Conservation (phyloP, 2,888 invertebrate genomes). For the Bellardia bayeri region DNA sequence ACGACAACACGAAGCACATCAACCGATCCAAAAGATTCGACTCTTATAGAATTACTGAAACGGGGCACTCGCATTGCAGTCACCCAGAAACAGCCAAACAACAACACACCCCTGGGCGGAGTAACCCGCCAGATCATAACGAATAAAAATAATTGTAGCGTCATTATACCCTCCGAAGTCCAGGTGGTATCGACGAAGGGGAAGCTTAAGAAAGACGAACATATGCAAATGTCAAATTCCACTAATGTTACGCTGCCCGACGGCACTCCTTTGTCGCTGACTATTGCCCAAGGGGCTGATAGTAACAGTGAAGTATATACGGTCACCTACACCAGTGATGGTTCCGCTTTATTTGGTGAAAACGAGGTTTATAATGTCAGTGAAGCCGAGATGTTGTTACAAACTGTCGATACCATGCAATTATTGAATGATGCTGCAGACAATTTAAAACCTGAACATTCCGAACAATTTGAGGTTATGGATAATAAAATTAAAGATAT, state of each 20-base stretch:
- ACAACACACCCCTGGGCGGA: slow-evolving; percentile 85
- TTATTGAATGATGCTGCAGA: slow-evolving; percentile 88
- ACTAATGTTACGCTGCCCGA: slow-evolving; percentile 78
- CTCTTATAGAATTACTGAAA: slow-evolving; percentile 91
- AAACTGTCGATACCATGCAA: slow-evolving; percentile 88
- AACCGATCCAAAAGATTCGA: slow-evolving; percentile 88
- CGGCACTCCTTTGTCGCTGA: slow-evolving; percentile 82
- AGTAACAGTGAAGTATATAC: slow-evolving; percentile 86
- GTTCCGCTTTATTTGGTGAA: slow-evolving; percentile 86
- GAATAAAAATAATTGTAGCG: slow-evolving; percentile 83
- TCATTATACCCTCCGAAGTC: slow-evolving; percentile 82
- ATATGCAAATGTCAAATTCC: slow-evolving; percentile 74
- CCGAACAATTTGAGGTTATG: slow-evolving; percentile 77
- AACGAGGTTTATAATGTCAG: slow-evolving; percentile 92
- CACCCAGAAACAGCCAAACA: slow-evolving; percentile 87
- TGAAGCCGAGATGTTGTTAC: slow-evolving; percentile 88
- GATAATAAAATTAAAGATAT: slow-evolving; percentile 65
- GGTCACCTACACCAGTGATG: slow-evolving; percentile 86
- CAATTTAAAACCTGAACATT: slow-evolving; percentile 83
- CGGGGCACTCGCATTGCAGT: slow-evolving; percentile 89
- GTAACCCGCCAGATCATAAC: slow-evolving; percentile 86
- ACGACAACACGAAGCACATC: slow-evolving; percentile 83
- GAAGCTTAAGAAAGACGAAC: slow-evolving; percentile 74
- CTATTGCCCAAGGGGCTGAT: slow-evolving; percentile 81
- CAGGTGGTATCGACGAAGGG: slow-evolving; percentile 80